Percentiles rank a stretch among this genome's conserved stretches.
phyloP scores from a whole-genome alignment of 2,888 invertebrate genomes.

The Thymelicus sylvestris region DNA sequence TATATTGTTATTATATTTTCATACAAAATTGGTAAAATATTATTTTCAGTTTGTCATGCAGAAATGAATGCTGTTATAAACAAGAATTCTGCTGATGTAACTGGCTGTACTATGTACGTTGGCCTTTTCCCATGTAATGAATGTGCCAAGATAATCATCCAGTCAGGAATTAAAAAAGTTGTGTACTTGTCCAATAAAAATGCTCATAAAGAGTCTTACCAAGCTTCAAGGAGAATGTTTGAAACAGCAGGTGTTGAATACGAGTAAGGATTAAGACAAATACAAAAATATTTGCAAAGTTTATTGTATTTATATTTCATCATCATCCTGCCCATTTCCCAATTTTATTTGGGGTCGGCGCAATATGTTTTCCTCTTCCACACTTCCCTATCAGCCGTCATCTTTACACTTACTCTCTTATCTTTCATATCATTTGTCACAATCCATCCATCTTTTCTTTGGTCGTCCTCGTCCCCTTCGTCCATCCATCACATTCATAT shows the following conservation, averaged over 20 bases:
- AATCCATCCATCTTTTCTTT: too few species aligned
- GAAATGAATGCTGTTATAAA: constrained; percentile 99
- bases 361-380: too few species aligned
- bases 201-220: constrained; percentile 86
- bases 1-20: too few species aligned
- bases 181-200: constrained; percentile 94
- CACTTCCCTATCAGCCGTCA: too few species aligned
- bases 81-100: constrained; percentile 91
- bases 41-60: constrained; percentile 95
- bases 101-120: constrained; percentile 93
- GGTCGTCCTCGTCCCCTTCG: too few species aligned
- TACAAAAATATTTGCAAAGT: too few species aligned
- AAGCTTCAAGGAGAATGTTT: constrained; percentile 93
- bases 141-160: constrained; percentile 98
- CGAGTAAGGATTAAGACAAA: constrained; percentile 71
- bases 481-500: too few species aligned
- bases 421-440: too few species aligned
- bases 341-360: too few species aligned
- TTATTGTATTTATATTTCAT: too few species aligned
- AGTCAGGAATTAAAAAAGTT: constrained; percentile 93
- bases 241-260: constrained; percentile 90
- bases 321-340: too few species aligned
- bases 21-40: constrained; percentile 29
- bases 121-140: constrained; percentile 98
- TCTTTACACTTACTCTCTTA: too few species aligned